Evolutionary conservation across 2,888 invertebrate species (phyloP).

Genomic region (Plebejus argus): DNA sequence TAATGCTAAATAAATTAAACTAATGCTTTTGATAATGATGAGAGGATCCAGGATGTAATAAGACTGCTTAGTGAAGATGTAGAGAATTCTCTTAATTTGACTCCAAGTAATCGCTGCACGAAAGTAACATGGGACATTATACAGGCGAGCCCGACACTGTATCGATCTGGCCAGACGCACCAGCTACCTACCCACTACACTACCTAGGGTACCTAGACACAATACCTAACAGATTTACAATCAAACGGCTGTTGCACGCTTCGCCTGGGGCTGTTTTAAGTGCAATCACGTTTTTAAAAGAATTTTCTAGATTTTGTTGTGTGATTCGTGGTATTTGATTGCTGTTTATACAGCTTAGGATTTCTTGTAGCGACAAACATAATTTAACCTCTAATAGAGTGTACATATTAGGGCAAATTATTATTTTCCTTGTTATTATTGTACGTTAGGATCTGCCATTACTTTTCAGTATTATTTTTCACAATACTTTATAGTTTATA

Average conservation of each 20-base stretch:
- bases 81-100: not conserved
- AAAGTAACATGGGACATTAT: conserved; percentile 2
- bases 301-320: not conserved
- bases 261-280: not conserved
- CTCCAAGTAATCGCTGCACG: not conserved
- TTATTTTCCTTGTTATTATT: not conserved
- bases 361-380: not conserved
- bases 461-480: not conserved
- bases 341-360: not conserved
- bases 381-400: too few species aligned
- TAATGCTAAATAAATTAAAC: conserved; percentile 2
- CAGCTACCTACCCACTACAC: not conserved
- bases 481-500: not conserved
- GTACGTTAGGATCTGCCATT: too few species aligned
- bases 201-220: conserved; percentile 55
- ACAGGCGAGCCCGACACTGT: conserved; percentile 49
- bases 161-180: conserved; percentile 55
- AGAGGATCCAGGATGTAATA: too few species aligned
- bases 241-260: not conserved
- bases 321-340: not conserved
- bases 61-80: too few species aligned
- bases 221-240: conserved; percentile 28
- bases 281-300: not conserved
- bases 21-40: too few species aligned
- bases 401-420: not conserved